Conservation (phyloP, 1,140 invertebrate species). For the Colletes gigas region DNA sequence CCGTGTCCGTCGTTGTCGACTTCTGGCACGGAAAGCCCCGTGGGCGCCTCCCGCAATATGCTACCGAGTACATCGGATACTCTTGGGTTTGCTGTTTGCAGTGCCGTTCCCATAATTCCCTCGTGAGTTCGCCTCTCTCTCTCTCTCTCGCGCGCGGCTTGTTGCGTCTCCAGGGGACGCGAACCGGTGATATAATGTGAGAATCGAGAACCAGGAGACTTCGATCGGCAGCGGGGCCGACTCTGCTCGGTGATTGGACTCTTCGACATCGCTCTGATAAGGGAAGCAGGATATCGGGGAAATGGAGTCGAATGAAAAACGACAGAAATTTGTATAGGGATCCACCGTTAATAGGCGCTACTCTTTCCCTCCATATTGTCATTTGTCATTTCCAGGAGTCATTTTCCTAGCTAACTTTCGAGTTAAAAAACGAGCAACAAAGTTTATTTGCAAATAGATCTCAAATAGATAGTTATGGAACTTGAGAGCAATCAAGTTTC, state of each 20-base stretch:
- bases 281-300: background rate
- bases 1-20: conserved; percentile 53
- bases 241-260: background rate
- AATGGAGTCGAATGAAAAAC: background rate
- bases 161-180: conserved; percentile 70
- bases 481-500: too few relatives aligned
- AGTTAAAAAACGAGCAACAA: too few relatives aligned
- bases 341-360: too few relatives aligned
- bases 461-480: too few relatives aligned
- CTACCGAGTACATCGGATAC: conserved; percentile 72
- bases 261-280: background rate
- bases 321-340: background rate
- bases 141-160: too few relatives aligned
- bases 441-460: too few relatives aligned
- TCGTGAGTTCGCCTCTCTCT: conserved; percentile 64
- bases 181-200: conserved; percentile 76
- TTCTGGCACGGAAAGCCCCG: conserved; percentile 74
- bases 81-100: conserved; percentile 70
- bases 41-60: conserved; percentile 76
- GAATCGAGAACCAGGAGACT: conserved; percentile 65
- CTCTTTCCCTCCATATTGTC: too few relatives aligned
- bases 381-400: too few relatives aligned
- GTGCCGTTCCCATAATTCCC: conserved; percentile 76
- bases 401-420: too few relatives aligned
- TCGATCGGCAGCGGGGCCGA: conserved; percentile 5